Percentiles rank a stretch among this genome's conserved stretches.
These are phyloP conservation scores for Epinephelus moara DNA, from an alignment of 2,113 vertebrate genomes.

Conservation along the genomic window DNA sequence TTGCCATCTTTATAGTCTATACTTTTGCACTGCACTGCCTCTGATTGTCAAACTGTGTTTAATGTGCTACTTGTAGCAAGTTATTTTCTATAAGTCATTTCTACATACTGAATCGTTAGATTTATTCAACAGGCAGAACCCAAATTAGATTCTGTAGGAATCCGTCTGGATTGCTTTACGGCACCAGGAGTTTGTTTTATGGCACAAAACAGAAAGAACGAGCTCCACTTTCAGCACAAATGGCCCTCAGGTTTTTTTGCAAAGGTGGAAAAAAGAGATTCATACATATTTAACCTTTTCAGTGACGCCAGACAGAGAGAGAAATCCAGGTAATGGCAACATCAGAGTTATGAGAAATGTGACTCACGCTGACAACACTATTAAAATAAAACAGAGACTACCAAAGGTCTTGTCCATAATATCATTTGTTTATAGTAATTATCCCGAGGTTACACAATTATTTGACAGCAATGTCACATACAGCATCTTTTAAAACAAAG, in stretches of 20 bases:
- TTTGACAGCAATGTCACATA: too few relatives aligned
- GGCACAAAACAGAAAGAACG: not conserved
- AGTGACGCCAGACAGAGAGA: too few relatives aligned
- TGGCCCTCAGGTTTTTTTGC: not conserved
- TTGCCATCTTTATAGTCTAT: not conserved
- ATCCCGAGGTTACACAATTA: too few relatives aligned
- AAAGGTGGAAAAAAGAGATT: not conserved
- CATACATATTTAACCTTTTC: not conserved
- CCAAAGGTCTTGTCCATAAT: too few relatives aligned
- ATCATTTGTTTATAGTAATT: too few relatives aligned
- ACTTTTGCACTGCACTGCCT: not conserved
- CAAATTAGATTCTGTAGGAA: not conserved
- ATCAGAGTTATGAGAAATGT: not conserved
- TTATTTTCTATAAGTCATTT: slow-evolving; percentile 4
- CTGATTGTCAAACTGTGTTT: slow-evolving; percentile 14
- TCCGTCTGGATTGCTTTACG: not conserved
- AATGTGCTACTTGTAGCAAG: not conserved
- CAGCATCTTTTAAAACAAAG: too few relatives aligned
- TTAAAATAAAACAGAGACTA: too few relatives aligned
- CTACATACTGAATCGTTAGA: not conserved
- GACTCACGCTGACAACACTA: not conserved
- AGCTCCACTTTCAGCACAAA: not conserved
- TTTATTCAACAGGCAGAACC: too few relatives aligned
- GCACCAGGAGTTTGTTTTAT: not conserved
- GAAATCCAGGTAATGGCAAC: not conserved